A percentile compares a stretch with the other conserved stretches of the same genome.
Conservation (phyloP, 2,888 invertebrate species). For the Kryphioiulus occultus region DNA sequence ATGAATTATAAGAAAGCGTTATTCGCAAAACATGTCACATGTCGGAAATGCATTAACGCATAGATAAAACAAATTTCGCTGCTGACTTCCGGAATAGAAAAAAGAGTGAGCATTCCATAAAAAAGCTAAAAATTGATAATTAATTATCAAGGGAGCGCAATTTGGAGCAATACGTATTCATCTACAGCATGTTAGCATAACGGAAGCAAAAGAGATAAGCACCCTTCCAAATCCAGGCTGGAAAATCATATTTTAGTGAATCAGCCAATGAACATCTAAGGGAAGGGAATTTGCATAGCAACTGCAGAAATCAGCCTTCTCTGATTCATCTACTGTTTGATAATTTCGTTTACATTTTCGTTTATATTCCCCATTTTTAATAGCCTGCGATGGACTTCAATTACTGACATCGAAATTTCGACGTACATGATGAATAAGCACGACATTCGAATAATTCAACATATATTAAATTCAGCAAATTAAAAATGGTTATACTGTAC, state of each 20-base stretch:
- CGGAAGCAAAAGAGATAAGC: background rate
- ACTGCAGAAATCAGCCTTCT: no score
- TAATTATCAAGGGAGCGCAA: constrained; percentile 23
- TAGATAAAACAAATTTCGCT: background rate
- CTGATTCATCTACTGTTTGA: no score
- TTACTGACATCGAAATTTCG: no score
- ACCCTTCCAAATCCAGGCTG: background rate
- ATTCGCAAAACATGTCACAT: constrained; percentile 8
- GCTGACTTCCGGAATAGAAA: background rate
- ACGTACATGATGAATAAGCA: no score
- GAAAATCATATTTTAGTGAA: background rate
- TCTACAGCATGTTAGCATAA: background rate
- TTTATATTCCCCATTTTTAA: no score
- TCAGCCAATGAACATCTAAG: background rate
- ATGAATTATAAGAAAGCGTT: background rate
- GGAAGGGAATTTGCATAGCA: background rate
- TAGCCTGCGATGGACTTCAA: no score
- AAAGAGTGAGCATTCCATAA: background rate
- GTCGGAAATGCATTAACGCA: constrained; percentile 15
- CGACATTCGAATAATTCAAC: no score
- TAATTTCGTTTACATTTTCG: no score
- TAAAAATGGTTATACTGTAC: no score
- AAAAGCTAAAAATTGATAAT: constrained; percentile 1
- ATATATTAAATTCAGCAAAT: no score
- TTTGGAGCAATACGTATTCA: background rate